These are phyloP conservation scores for Xerus rutilus DNA, from an alignment of 2,797 vertebrate species.

Conservation along the genomic window DNA sequence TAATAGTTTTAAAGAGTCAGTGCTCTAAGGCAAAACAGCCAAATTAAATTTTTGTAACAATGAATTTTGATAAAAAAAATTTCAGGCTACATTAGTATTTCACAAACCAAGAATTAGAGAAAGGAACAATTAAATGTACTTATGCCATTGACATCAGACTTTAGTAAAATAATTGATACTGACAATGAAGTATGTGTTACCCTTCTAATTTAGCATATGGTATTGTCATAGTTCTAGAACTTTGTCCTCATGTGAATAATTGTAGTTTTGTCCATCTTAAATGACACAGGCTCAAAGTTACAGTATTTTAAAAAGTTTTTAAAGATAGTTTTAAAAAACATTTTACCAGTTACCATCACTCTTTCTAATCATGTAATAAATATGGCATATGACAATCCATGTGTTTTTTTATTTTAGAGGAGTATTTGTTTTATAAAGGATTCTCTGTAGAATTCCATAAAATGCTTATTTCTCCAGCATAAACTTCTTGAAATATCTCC, in stretches of 20 bases:
- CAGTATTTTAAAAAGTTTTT: not conserved
- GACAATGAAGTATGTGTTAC: not conserved
- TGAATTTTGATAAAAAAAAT: not conserved
- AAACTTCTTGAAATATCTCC: constrained; percentile 22
- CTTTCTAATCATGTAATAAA: not conserved
- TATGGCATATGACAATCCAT: not conserved
- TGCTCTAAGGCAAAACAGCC: not conserved
- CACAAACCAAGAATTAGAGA: not conserved
- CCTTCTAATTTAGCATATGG: not conserved
- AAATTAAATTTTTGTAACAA: not conserved
- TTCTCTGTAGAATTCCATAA: constrained; percentile 12
- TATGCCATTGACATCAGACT: not conserved
- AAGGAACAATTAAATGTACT: not conserved
- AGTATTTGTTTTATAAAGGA: constrained; percentile 9
- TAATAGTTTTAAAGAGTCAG: constrained; percentile 23
- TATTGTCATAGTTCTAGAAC: not conserved
- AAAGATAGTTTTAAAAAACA: constrained; percentile 18
- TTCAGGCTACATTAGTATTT: not conserved
- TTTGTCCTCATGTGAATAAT: not conserved
- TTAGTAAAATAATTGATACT: constrained; percentile 25
- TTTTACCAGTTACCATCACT: not conserved
- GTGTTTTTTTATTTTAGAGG: not conserved
- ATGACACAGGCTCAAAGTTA: not conserved
- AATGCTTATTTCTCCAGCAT: not conserved
- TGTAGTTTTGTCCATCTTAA: not conserved